Evolutionary conservation across 2,888 invertebrate genomes (phyloP), one percentile per base, ranked within the genome.

Genomic region (Dolichomitus sp.): DNA sequence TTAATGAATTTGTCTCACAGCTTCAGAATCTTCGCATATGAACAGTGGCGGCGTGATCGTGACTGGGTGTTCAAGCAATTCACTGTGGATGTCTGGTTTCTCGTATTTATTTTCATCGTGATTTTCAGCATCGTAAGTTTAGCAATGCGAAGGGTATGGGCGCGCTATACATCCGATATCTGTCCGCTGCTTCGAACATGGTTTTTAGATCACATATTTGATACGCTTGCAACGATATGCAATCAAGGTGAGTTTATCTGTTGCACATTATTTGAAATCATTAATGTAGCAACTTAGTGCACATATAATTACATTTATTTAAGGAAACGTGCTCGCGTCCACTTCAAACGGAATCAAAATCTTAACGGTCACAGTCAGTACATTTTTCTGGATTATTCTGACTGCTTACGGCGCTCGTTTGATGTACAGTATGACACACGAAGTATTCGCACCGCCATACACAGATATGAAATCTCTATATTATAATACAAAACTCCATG

Each of bases 191-290:
- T 14, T 14, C 27, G 30, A 30, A 57, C 57, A 27, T 30, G 30
- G 14, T 30, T 57, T 27, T 12, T 57, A 9, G 88, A 88, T 45
- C 82, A 84, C 14, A 48, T 88, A 0, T 88, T 88, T 63, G 83
- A 87, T 80, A 84, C 57, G 17, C 85, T 88, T 27, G 83, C 81
- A 23, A 75, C 70, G 52, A 68, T 88, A 19, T 87, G 88, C 23
- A 73, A 70, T 30, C 88, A 89, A 82, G 73, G 88, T 89, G 82
- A 69, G 70, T 52, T 23, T 2, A 50, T 23, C 23, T 23, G 23
- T 23, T 23, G 50, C 4, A 4, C n/a, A 50, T 1, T 7, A 7
- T 23, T 23, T 23, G 23, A 23, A 23, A 23, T 23, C 23, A 23
- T 23, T 23, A 23, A 23, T 23, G 23, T 23, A 23, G 23, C 23